Conservation (phyloP, 2,797 vertebrate species). For the Myripristis jacobus region DNA sequence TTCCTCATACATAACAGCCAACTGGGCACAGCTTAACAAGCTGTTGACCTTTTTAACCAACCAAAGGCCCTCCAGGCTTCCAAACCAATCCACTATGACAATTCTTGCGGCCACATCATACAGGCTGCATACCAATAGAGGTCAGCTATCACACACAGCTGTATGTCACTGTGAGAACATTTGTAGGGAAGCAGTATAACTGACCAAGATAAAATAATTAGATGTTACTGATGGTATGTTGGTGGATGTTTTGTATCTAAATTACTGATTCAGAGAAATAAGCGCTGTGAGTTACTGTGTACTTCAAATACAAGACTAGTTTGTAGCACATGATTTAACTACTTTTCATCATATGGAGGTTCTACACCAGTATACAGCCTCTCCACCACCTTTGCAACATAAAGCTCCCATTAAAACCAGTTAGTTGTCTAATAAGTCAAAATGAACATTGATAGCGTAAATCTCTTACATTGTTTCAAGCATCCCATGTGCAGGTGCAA, state of each 20-base stretch:
- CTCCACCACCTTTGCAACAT: neutral
- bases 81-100: conserved; percentile 30
- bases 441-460: neutral
- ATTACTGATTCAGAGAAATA: neutral
- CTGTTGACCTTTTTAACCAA: conserved; percentile 54
- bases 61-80: conserved; percentile 42
- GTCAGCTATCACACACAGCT: conserved; percentile 26
- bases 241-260: neutral
- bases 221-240: neutral
- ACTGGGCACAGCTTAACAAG: conserved; percentile 63
- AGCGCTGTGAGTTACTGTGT: neutral
- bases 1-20: conserved; percentile 55
- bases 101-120: conserved; percentile 5
- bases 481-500: neutral
- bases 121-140: neutral
- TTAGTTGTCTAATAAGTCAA: neutral
- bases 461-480: neutral
- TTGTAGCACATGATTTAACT: neutral
- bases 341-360: neutral
- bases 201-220: neutral
- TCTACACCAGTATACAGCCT: neutral
- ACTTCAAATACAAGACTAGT: neutral
- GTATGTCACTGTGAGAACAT: conserved; percentile 1
- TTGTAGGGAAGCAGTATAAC: neutral
- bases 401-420: neutral